Evolutionary conservation across 2,113 vertebrate genomes (phyloP).

Genomic region (Cichladusa arquata): DNA sequence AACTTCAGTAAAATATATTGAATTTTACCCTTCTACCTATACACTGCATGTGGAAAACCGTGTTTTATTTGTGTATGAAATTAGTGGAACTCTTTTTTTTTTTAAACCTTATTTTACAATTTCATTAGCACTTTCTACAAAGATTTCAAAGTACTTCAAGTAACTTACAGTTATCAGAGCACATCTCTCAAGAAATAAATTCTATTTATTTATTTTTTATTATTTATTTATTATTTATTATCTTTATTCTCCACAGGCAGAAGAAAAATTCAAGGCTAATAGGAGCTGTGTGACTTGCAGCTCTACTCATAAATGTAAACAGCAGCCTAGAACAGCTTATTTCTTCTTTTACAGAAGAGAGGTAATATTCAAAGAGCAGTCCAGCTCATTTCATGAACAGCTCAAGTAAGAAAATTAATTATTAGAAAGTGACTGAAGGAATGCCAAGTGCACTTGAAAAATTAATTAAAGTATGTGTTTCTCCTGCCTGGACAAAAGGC

Average conservation of each 20-base stretch:
- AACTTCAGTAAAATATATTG: neutral
- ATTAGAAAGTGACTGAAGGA: neutral
- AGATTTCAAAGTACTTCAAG: neutral
- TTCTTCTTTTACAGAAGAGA: neutral
- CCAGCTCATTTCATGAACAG: neutral
- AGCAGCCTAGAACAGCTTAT: neutral
- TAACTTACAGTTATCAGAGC: neutral
- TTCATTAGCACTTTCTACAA: neutral
- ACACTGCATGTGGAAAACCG: neutral
- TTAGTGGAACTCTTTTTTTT: neutral
- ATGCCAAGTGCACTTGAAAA: fast-evolving
- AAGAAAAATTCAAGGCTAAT: neutral
- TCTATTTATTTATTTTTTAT: neutral
- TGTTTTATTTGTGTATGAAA: neutral
- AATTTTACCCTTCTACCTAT: neutral
- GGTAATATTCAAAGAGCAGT: neutral
- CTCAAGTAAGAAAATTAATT: neutral
- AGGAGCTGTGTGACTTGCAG: neutral
- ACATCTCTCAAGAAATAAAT: neutral
- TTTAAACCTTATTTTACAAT: neutral
- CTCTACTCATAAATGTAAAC: neutral
- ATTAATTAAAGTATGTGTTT: neutral
- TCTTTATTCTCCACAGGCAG: neutral
- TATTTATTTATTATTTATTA: too few relatives aligned
- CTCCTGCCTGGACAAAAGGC: neutral